Base-by-base conservation (phyloP, 2,113 vertebrate species). In the Sinocyclocheilus anophthalmus region DNA sequence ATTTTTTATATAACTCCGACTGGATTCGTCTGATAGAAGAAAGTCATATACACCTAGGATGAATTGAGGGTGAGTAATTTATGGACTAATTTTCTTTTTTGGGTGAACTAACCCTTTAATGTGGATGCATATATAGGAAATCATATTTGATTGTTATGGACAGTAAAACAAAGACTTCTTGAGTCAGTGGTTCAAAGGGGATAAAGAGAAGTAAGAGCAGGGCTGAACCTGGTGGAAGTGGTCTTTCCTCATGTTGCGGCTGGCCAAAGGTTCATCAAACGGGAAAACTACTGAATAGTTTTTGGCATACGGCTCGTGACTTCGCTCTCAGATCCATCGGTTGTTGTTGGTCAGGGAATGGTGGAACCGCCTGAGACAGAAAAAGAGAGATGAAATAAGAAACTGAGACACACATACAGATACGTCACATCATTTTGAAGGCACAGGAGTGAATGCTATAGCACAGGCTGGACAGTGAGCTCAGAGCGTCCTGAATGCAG, bases 221-320 rank as follows among this genome's bases (percentile, higher is more conserved):
- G 5, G 20, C 13, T 33, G 16, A 42, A 98, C 98, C 97, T 99
- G 90, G 0, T 99, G 95, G 86, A 99, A 94, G 0, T 97, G 96
- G 78, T 96, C 96, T 33, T 84, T 96, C 92, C 97, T 95, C 94
- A 96, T 89, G 78, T 97, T 97, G 13, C 98, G 94, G 1, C 97
- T 96, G 0, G 97, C 98, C 92, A 99, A 94, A 0, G 98, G 97
- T 90, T 99, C 98, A 0, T 99, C 98, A 0, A 97, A 96, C 9
- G 97, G 97, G 85, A 99, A 99, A 24, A 98, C 97, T 0, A 99
- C 93, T 0, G 98, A 97, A 89, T 99, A 99, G 91, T 99, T 99
- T 91, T 98, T 99, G 86, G 97, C 96, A 0, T 99, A 99, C 0
- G 98, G 97, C 92, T 99, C 98, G 0, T 99, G 98, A 92, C 98